phyloP scores from a whole-genome alignment of 2,797 vertebrate genomes.

The Sebastes dallii region DNA sequence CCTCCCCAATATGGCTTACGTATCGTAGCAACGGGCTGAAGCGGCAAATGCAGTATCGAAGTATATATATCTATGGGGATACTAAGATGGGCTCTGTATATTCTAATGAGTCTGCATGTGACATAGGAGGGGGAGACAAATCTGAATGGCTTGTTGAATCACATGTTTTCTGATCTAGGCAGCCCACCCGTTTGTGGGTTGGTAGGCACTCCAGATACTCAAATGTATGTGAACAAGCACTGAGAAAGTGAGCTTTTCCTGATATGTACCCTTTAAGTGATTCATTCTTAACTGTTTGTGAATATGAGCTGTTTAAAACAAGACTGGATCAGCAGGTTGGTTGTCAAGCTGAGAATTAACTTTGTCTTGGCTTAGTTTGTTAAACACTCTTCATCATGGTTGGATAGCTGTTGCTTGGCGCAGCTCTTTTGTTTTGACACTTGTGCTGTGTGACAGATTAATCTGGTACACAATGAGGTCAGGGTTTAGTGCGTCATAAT shows the following conservation, averaged over 20 bases:
- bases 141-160: too few relatives aligned
- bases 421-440: constrained; percentile 16
- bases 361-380: background rate
- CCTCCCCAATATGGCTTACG: too few relatives aligned
- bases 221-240: background rate
- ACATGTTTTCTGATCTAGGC: too few relatives aligned
- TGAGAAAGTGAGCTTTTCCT: background rate
- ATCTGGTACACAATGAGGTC: constrained; percentile 10
- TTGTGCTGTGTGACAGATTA: constrained; percentile 7
- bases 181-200: background rate
- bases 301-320: background rate
- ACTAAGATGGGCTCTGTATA: too few relatives aligned
- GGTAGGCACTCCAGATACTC: background rate
- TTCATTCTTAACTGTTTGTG: background rate
- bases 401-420: background rate
- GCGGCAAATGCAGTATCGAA: too few relatives aligned
- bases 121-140: too few relatives aligned
- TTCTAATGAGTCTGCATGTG: too few relatives aligned
- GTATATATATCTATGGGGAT: too few relatives aligned
- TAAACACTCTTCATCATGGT: background rate
- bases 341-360: background rate
- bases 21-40: too few relatives aligned
- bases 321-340: background rate
- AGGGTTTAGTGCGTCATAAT: constrained; percentile 14
- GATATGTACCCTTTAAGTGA: background rate